phyloP scores from a whole-genome alignment of 2,113 vertebrate genomes.

The Odontophorus gujanensis region DNA sequence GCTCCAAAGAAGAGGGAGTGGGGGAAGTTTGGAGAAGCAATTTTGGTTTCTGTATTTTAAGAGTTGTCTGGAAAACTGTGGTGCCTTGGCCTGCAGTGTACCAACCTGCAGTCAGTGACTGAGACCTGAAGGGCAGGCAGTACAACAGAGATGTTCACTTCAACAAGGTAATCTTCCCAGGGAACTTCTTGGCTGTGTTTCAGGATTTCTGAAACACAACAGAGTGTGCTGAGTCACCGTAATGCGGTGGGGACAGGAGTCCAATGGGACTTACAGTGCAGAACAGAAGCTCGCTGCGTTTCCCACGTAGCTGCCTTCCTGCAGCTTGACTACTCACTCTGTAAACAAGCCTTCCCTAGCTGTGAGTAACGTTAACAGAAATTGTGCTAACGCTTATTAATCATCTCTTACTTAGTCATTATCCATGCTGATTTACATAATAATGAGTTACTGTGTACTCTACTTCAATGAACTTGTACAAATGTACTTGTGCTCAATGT shows the following conservation, averaged over 20 bases:
- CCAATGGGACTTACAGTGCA: background rate
- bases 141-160: background rate
- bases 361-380: conserved; percentile 46
- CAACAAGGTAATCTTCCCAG: conserved; percentile 5
- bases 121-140: background rate
- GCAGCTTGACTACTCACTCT: conserved; percentile 67
- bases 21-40: background rate
- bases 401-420: background rate
- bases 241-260: background rate
- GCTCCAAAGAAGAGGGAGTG: background rate
- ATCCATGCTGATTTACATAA: background rate
- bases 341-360: conserved; percentile 64
- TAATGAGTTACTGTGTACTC: background rate
- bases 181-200: background rate
- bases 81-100: background rate
- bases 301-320: conserved; percentile 4
- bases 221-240: background rate
- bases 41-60: background rate
- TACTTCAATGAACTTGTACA: background rate
- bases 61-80: background rate
- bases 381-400: background rate
- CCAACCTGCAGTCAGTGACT: background rate
- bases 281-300: background rate
- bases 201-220: background rate
- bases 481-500: background rate